These are phyloP conservation scores for Cavia porcellus DNA, from an alignment of 2,113 vertebrate species.

Conservation along the genomic window DNA sequence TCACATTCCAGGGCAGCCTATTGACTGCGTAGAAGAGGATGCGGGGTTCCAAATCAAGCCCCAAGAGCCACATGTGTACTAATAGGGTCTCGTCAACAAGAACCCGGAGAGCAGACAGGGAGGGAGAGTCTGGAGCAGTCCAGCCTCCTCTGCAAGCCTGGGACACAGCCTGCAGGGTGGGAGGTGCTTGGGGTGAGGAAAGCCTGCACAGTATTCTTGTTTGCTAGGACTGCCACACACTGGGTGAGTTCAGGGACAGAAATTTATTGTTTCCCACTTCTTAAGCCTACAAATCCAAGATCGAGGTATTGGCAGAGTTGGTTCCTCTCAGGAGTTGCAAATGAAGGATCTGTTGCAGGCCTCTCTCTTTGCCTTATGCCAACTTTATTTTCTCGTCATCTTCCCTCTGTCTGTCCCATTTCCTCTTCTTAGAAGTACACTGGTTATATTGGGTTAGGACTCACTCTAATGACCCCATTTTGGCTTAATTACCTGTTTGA, in stretches of 20 bases:
- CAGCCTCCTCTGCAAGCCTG: background rate
- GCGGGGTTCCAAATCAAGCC: constrained; percentile 76
- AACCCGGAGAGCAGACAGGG: background rate
- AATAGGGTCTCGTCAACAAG: constrained; percentile 74
- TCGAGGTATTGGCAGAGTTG: background rate
- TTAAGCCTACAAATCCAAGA: background rate
- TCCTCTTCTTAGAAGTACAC: background rate
- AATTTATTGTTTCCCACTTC: background rate
- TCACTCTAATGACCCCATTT: background rate
- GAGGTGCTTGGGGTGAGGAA: background rate
- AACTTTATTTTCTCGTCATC: background rate
- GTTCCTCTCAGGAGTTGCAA: background rate
- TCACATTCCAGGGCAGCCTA: constrained; percentile 56
- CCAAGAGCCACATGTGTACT: constrained; percentile 43
- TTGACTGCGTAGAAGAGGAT: background rate
- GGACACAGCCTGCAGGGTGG: background rate
- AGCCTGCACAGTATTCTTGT: background rate
- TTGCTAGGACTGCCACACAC: background rate
- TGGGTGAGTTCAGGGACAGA: background rate
- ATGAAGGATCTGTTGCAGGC: background rate
- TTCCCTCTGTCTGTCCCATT: background rate
- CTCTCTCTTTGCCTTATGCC: background rate
- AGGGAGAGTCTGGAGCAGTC: accelerated
- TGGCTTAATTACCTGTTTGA: background rate
- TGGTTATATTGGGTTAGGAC: background rate